Base-by-base conservation (phyloP, 2,797 vertebrate genomes). In the Eleutherodactylus coqui region DNA sequence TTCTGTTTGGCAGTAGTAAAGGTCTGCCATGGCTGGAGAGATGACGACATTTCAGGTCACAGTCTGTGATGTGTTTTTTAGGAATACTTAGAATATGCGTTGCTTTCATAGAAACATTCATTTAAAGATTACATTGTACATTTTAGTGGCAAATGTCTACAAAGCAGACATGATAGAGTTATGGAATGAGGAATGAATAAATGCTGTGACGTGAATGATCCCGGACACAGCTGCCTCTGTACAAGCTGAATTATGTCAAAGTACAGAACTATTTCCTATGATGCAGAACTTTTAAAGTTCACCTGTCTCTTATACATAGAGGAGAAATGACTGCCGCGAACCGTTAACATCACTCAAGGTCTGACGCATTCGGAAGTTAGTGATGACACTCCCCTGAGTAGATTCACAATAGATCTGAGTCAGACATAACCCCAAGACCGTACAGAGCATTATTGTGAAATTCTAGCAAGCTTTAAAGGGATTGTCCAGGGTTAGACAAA, bases 181-280 rank as follows among this genome's bases (percentile, higher is more conserved):
- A n/a, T n/a, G n/a, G 4, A 0, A 24, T 69, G 19, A 70, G 67
- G 43, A 38, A 55, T 78, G 32, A 76, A 76, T 53, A 76, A 55
- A 38, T 38, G 36, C 34, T 16, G 36, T 58, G 51, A 78, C 73
- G 75, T n/a, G 24, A 38, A 34, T 24, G 21, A 24, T 36, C 47
- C 5, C 21, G 19, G 36, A 77, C 43, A 77, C 34, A 53, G 34
- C 75, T 32, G 51, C n/a, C 49, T 36, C 75, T 51, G 13, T 75
- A 49, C 29, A 78, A 16, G 32, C 32, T 58, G 51, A 55, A 55
- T 36, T 55, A n/a, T 77, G 75, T n/a, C 75, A 36, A 51, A 34
- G 11, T 38, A 36, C 45, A 64, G 19, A 24, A 24, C 67, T 0
- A 70, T 58, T 78, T 55, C 53, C 49, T 78, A 58, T 38, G 19